Evolutionary conservation across 2,797 vertebrate species (phyloP).

Genomic region (Cyprinella venusta): DNA sequence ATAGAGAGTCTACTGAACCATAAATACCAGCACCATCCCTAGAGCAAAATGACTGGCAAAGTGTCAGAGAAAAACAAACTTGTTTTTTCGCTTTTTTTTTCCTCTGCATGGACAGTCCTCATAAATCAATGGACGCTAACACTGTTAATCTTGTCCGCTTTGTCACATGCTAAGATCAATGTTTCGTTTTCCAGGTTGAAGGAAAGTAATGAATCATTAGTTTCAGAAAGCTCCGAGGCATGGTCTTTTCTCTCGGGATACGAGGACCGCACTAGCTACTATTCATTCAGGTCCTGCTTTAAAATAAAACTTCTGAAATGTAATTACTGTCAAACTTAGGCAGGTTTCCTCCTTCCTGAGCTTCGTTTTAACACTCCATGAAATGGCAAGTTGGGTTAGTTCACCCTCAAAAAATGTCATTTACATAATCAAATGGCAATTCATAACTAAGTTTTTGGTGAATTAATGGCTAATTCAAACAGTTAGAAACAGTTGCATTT

Average conservation of each 20-base stretch:
- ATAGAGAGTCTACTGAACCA: constrained; percentile 38
- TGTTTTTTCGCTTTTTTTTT: constrained; percentile 48
- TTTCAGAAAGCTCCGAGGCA: constrained; percentile 71
- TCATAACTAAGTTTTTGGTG: not conserved
- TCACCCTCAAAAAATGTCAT: not conserved
- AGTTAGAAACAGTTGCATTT: not conserved
- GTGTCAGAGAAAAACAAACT: constrained; percentile 59
- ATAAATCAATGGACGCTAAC: constrained; percentile 70
- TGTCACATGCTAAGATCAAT: constrained; percentile 74
- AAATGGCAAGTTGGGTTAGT: not conserved
- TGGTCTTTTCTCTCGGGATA: constrained; percentile 67
- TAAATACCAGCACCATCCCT: constrained; percentile 51
- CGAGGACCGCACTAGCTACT: constrained; percentile 66
- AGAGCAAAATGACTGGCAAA: constrained; percentile 63
- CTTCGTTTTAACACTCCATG: not conserved
- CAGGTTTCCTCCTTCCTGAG: constrained; percentile 59
- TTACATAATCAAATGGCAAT: not conserved
- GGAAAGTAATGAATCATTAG: constrained; percentile 76
- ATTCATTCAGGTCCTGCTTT: constrained; percentile 49
- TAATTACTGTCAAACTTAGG: constrained; percentile 48
- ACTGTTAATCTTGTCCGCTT: constrained; percentile 75
- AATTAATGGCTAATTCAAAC: not conserved
- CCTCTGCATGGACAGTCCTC: constrained; percentile 65
- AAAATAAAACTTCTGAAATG: constrained; percentile 41
- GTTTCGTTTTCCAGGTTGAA: constrained; percentile 74